Evolutionary conservation across 2,797 vertebrate genomes (phyloP), one percentile per base, ranked within the genome.

Genomic region (Sebastes kiyomatsui): DNA sequence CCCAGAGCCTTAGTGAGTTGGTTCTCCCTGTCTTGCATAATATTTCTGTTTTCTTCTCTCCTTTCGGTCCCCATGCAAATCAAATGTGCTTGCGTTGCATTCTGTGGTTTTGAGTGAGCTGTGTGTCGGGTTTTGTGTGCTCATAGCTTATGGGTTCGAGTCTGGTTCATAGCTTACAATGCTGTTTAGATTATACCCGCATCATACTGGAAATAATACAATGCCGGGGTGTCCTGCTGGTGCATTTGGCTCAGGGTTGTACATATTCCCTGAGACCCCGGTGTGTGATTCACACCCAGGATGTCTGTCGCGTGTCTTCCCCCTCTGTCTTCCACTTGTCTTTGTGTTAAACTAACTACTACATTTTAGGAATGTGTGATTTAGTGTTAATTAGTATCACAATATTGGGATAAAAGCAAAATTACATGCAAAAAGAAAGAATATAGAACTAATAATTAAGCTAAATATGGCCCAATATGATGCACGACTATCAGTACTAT

Each of bases 101-200:
- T 83, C 56, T 38, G 67, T 14, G 42, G 49, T 65, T 75, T 62
- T 56, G 10, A 61, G 22, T 20, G 61, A 60, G 61, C 61, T 54
- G 54, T 69, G 46, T 67, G 38, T 73, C 55, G 55, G 33, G 38
- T 58, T 8, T 35, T 72, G 46, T 71, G 25, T 55, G 65, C n/a
- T 42, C 18, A 7, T 32, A 42, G 55, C 70, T 80, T 80, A 69
- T 3, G 12, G 66, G 81, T 75, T 79, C 0, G 42, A 75, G 75
- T 88, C 67, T 79, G 59, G 75, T 86, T 81, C 67, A 67, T 14
- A 30, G 61, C 59, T 67, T 75, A 66, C 56, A 35, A 2, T 56
- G 32, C 8, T 30, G 61, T 77, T 59, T 64, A 76, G 28, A 72
- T 64, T 61, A 80, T 75, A 28, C 61, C 32, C 1, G 3, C 79